phyloP scores from a whole-genome alignment of 2,888 invertebrate species.

The Geotrupes spiniger region DNA sequence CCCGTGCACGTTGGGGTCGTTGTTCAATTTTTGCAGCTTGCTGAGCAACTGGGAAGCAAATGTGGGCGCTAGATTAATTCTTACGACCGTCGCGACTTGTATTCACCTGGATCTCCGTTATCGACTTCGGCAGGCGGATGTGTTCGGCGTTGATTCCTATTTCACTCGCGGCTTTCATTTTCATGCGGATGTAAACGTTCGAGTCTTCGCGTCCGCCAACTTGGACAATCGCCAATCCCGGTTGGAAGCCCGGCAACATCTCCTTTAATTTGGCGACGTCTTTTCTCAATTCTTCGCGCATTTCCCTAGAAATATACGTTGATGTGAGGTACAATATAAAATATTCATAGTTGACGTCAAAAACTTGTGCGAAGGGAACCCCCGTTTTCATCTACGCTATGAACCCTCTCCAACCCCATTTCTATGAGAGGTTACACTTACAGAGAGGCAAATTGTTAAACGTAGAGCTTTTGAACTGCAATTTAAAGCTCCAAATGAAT shows the following conservation, averaged over 20 bases:
- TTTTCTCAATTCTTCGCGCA: conserved; percentile 64
- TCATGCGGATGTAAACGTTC: conserved; percentile 97
- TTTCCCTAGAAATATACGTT: conserved; percentile 59
- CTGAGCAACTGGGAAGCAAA: conserved; percentile 64
- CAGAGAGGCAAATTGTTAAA: no score
- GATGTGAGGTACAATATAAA: background rate
- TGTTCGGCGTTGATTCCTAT: conserved; percentile 86
- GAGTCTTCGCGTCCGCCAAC: conserved; percentile 97
- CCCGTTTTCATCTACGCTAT: no score
- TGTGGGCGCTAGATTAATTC: no score
- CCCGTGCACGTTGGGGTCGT: conserved; percentile 82
- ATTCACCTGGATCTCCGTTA: conserved; percentile 74
- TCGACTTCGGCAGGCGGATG: conserved; percentile 73
- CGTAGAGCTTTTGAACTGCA: no score
- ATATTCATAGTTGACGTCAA: no score
- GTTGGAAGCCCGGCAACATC: conserved; percentile 61
- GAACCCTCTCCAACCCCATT: no score
- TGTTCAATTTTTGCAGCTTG: conserved; percentile 73
- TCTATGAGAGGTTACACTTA: background rate
- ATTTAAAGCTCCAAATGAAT: no score
- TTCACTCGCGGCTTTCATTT: conserved; percentile 86
- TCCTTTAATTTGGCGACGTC: conserved; percentile 63
- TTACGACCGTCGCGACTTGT: no score
- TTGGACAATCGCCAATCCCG: conserved; percentile 88
- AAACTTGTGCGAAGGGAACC: no score